phyloP scores from a whole-genome alignment of 1,140 invertebrate genomes.

The Lasioglossum albipes region DNA sequence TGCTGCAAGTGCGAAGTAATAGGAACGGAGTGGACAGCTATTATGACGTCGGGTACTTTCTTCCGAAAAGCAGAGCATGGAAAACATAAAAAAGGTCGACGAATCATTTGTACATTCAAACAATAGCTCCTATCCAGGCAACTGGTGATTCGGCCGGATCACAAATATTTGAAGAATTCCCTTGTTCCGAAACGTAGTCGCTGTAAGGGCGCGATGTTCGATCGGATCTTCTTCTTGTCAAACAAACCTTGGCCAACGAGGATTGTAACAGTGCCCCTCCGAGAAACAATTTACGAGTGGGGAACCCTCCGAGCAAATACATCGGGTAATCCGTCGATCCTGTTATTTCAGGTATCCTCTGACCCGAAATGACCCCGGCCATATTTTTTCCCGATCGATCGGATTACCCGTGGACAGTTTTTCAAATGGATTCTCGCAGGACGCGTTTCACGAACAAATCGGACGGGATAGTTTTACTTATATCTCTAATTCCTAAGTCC shows the following conservation, averaged over 20 bases:
- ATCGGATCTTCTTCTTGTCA: slow-evolving; percentile 10
- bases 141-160: not conserved
- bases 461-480: not conserved
- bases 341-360: slow-evolving; percentile 63
- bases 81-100: not conserved
- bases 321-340: slow-evolving; percentile 52
- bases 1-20: too few relatives aligned
- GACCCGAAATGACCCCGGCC: slow-evolving; percentile 40
- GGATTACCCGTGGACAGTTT: slow-evolving; percentile 45
- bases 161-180: not conserved
- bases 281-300: slow-evolving; percentile 54
- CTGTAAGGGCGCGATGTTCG: slow-evolving; percentile 4
- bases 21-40: too few relatives aligned
- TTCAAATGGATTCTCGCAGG: slow-evolving; percentile 37
- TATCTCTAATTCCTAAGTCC: too few relatives aligned
- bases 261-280: slow-evolving; percentile 18
- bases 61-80: too few relatives aligned
- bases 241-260: slow-evolving; percentile 31
- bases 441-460: not conserved
- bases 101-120: not conserved
- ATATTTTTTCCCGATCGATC: slow-evolving; percentile 47
- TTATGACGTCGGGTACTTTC: too few relatives aligned
- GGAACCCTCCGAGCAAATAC: slow-evolving; percentile 58
- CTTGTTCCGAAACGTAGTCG: not conserved
- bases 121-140: not conserved